A percentile compares a stretch with the other conserved stretches of the same genome.
These are phyloP conservation scores for Himalopsyche phryganea DNA, from an alignment of 1,140 invertebrate species.

Conservation along the genomic window DNA sequence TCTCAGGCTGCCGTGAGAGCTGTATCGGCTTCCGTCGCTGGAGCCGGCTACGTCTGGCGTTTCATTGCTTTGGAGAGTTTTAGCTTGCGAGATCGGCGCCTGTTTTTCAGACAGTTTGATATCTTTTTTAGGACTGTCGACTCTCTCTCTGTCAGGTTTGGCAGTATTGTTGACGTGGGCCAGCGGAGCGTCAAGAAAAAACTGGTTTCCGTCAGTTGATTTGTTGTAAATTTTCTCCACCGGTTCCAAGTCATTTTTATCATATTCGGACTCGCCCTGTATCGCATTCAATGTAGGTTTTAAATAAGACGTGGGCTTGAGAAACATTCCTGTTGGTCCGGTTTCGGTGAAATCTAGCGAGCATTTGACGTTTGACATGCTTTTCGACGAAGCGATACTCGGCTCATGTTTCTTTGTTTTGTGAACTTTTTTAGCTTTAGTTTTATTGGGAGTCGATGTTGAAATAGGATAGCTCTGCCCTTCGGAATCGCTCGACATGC, in stretches of 20 bases:
- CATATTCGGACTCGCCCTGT: constrained; percentile 33
- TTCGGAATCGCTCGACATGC: constrained; percentile 61
- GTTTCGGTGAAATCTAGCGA: constrained; percentile 45
- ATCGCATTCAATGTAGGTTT: constrained; percentile 42
- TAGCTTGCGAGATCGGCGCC: constrained; percentile 11
- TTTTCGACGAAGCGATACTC: constrained; percentile 52
- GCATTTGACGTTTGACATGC: constrained; percentile 55
- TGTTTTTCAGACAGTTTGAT: constrained; percentile 37
- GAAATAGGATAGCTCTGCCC: constrained; percentile 52
- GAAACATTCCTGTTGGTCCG: constrained; percentile 42
- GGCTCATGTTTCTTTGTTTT: constrained; percentile 37
- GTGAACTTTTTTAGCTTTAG: constrained; percentile 48
- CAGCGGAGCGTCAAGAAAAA: constrained; percentile 26
- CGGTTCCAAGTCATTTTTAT: constrained; percentile 37
- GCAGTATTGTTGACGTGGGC: constrained; percentile 20
- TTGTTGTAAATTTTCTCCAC: constrained; percentile 19
- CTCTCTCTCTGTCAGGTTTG: constrained; percentile 36
- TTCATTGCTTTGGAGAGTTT: constrained; percentile 25
- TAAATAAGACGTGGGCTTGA: constrained; percentile 41
- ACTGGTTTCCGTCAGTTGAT: constrained; percentile 17
- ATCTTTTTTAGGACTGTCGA: constrained; percentile 45
- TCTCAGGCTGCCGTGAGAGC: constrained; percentile 26
- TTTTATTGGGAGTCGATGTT: constrained; percentile 46
- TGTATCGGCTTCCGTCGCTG: constrained; percentile 29
- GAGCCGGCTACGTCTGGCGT: constrained; percentile 23